These are phyloP conservation scores for Drosophila hamatofila DNA, from an alignment of 2,888 invertebrate genomes.

Conservation along the genomic window DNA sequence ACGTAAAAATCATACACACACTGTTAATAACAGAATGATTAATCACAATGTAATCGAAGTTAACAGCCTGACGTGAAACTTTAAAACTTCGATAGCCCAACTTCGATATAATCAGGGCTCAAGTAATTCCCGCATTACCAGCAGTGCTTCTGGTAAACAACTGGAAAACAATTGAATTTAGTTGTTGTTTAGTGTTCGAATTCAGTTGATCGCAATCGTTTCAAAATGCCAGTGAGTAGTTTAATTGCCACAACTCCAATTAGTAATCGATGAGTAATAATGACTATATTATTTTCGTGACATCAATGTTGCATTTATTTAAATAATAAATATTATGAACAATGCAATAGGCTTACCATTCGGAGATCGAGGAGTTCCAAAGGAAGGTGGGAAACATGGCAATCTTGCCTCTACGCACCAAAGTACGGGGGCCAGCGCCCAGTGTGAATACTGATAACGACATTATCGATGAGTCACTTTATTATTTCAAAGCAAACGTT, in stretches of 20 bases:
- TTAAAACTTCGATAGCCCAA: slow-evolving; percentile 10
- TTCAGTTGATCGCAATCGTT: slow-evolving; percentile 33
- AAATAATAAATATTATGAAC: not conserved
- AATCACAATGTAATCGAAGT: not conserved
- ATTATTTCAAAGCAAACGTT: slow-evolving; percentile 99
- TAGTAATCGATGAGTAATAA: slow-evolving; percentile 23
- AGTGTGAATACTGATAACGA: slow-evolving; percentile 90
- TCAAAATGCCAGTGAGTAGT: slow-evolving; percentile 54
- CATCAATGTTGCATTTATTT: not conserved
- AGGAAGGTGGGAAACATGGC: slow-evolving; percentile 96
- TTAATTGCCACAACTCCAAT: not conserved
- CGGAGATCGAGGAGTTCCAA: slow-evolving; percentile 91
- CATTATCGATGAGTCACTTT: slow-evolving; percentile 98
- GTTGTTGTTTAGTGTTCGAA: slow-evolving; percentile 31
- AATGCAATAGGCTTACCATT: slow-evolving; percentile 94
- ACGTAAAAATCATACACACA: slow-evolving; percentile 4
- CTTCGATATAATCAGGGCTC: slow-evolving; percentile 28
- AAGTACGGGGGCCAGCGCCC: slow-evolving; percentile 96
- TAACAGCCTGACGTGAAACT: not conserved
- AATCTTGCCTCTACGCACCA: slow-evolving; percentile 94
- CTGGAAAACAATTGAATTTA: slow-evolving; percentile 27
- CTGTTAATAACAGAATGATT: slow-evolving; percentile 1
- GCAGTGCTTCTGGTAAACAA: slow-evolving; percentile 38
- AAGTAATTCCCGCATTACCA: not conserved
- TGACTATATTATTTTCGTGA: not conserved